These are phyloP conservation scores for Tachypleus tridentatus DNA, from an alignment of 1,140 invertebrate genomes.

Conservation along the genomic window DNA sequence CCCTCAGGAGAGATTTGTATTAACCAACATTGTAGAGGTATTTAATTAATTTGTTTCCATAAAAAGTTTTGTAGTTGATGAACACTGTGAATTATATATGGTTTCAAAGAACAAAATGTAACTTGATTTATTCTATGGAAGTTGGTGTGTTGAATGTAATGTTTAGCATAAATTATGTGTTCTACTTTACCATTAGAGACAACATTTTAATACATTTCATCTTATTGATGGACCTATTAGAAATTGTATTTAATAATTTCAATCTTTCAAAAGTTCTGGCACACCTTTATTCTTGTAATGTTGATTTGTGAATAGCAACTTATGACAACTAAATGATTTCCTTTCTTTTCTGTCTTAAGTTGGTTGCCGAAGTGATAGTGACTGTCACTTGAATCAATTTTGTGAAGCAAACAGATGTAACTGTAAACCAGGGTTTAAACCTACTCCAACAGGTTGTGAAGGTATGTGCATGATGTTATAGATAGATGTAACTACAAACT, in stretches of 20 bases:
- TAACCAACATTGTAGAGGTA: conserved; percentile 57
- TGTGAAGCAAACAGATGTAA: conserved; percentile 64
- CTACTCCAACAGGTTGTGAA: conserved; percentile 48
- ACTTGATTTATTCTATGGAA: too few relatives aligned
- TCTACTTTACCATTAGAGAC: too few relatives aligned
- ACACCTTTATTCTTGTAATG: neutral
- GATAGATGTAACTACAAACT: too few relatives aligned
- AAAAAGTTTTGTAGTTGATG: too few relatives aligned
- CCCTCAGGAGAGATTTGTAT: conserved; percentile 74
- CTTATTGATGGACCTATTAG: neutral
- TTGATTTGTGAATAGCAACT: neutral
- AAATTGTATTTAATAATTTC: neutral
- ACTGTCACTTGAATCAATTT: conserved; percentile 64
- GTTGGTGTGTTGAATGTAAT: too few relatives aligned
- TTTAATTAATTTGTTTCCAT: too few relatives aligned
- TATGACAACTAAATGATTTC: neutral
- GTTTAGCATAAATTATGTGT: too few relatives aligned
- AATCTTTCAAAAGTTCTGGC: neutral
- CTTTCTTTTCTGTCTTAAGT: conserved; percentile 27
- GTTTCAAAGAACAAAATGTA: too few relatives aligned
- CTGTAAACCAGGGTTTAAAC: conserved; percentile 32
- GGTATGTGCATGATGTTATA: conserved; percentile 36
- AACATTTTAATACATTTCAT: neutral
- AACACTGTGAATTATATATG: too few relatives aligned
- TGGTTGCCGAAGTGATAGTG: conserved; percentile 65